phyloP scores from a whole-genome alignment of 2,888 invertebrate species.

The Gastrophysa polygoni region DNA sequence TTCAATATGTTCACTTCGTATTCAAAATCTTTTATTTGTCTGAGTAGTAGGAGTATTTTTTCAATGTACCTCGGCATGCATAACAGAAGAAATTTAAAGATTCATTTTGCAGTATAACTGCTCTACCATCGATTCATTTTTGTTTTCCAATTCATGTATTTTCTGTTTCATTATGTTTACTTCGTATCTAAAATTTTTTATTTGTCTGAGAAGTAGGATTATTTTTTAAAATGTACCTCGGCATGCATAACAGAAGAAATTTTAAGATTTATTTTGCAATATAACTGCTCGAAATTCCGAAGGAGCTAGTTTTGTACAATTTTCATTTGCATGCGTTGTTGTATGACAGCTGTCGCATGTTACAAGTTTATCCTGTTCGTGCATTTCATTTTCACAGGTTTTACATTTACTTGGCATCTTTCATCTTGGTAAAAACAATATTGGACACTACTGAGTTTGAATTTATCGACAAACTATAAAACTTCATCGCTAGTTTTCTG shows the following conservation, averaged over 20 bases:
- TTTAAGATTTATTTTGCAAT: slow-evolving; percentile 11
- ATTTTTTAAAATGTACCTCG: slow-evolving; percentile 10
- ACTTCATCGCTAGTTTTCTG: no score
- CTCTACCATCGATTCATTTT: no score
- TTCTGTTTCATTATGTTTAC: slow-evolving; percentile 2
- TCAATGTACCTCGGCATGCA: slow-evolving; percentile 8
- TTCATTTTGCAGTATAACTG: slow-evolving; percentile 15
- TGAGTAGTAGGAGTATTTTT: slow-evolving; percentile 11
- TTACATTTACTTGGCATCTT: neutral
- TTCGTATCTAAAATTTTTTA: slow-evolving; percentile 7
- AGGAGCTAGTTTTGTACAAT: slow-evolving; percentile 14
- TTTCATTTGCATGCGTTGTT: slow-evolving; percentile 10
- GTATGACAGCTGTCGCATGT: slow-evolving; percentile 16
- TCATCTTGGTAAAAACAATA: neutral
- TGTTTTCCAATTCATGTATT: slow-evolving; percentile 1
- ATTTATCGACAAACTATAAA: no score
- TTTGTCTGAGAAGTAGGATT: slow-evolving; percentile 10
- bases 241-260: slow-evolving; percentile 12
- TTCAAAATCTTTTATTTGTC: slow-evolving; percentile 9
- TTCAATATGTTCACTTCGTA: slow-evolving; percentile 4
- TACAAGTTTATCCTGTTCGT: slow-evolving; percentile 15
- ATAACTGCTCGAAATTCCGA: slow-evolving; percentile 15
- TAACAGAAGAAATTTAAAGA: slow-evolving; percentile 9
- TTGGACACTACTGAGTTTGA: no score
- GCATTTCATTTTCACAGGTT: slow-evolving; percentile 4